Conservation (phyloP, 92 coral and sea anemone genomes). For the Epizoanthus scotinus region DNA sequence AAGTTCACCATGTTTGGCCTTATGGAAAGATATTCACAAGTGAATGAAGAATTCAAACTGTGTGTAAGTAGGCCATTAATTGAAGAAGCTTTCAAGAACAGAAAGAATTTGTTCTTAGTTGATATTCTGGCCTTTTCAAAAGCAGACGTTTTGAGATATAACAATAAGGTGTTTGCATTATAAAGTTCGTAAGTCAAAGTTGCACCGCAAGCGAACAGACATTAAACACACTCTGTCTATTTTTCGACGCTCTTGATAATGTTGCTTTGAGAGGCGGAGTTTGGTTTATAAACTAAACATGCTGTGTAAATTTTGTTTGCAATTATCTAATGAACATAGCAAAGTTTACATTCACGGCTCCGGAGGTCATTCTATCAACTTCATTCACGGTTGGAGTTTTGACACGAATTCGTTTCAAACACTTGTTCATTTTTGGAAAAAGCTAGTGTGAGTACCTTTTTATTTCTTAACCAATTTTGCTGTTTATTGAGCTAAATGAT, state of each 20-base stretch:
- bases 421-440: not conserved
- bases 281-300: constrained; percentile 49
- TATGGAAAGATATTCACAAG: constrained; percentile 22
- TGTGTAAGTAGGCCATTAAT: constrained; percentile 18
- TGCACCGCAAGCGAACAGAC: constrained; percentile 30
- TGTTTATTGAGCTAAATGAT: constrained; percentile 18
- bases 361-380: constrained; percentile 21
- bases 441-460: not conserved
- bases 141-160: constrained; percentile 17
- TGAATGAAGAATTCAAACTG: constrained; percentile 25
- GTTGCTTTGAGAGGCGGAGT: constrained; percentile 53
- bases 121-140: constrained; percentile 17
- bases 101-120: constrained; percentile 6
- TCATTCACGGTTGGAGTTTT: not conserved
- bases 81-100: constrained; percentile 15
- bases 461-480: not conserved
- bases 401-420: constrained; percentile 3
- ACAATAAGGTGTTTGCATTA: constrained; percentile 24
- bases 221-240: constrained; percentile 18
- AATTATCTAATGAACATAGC: constrained; percentile 46
- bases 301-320: constrained; percentile 57
- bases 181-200: constrained; percentile 12
- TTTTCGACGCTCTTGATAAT: constrained; percentile 21
- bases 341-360: not conserved
- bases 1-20: not conserved